These are phyloP conservation scores for Papilio aristodemus DNA, from an alignment of 1,140 invertebrate species.

Conservation along the genomic window DNA sequence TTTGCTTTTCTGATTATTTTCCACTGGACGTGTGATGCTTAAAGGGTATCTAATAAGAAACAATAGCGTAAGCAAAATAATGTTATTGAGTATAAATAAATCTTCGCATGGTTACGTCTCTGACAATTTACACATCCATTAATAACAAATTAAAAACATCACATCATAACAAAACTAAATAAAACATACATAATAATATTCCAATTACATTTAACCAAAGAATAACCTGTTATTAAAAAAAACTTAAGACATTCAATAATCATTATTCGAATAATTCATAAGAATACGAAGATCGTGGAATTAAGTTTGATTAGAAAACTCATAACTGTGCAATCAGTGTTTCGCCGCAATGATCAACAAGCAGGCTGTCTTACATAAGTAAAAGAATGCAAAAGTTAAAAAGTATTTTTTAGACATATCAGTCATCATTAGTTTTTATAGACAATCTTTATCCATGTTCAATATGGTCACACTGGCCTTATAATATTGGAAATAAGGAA, in stretches of 20 bases:
- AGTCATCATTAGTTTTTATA: no score
- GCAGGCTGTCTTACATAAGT: no score
- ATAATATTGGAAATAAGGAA: no score
- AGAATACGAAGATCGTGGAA: no score
- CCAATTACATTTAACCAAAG: neutral
- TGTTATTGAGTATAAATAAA: constrained; percentile 42
- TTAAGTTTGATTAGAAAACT: no score
- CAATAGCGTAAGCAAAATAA: constrained; percentile 36
- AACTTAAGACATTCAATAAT: neutral
- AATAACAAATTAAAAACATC: constrained; percentile 14
- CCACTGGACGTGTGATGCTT: neutral
- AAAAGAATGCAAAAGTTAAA: no score
- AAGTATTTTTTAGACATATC: no score
- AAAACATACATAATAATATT: neutral
- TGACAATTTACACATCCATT: constrained; percentile 18
- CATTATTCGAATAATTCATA: no score
- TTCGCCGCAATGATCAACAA: no score
- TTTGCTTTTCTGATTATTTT: neutral
- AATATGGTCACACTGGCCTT: no score
- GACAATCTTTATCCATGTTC: no score
- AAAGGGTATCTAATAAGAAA: neutral
- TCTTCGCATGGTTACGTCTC: constrained; percentile 26
- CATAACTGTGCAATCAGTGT: no score
- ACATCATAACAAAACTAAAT: constrained; percentile 6
- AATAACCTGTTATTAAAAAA: neutral